Percentiles rank a stretch among this genome's conserved stretches.
These are phyloP conservation scores for Gadus chalcogrammus DNA, from an alignment of 2,113 vertebrate genomes.

Conservation along the genomic window DNA sequence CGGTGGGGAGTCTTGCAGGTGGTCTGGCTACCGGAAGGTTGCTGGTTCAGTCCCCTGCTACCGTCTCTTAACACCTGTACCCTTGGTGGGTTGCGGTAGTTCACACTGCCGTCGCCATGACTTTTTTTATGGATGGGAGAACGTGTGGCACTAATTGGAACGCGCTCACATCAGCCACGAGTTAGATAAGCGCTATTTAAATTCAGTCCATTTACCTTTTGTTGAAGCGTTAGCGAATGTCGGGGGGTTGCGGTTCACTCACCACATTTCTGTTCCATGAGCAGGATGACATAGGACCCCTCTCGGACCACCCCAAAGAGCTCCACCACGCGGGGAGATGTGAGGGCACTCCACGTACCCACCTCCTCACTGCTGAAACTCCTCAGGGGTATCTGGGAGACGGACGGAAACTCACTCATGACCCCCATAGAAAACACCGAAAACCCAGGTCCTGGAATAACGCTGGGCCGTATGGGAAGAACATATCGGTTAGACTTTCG, in stretches of 20 bases:
- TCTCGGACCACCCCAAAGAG: slow-evolving; percentile 91
- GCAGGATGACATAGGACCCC: slow-evolving; percentile 83
- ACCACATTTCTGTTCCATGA: slow-evolving; percentile 94
- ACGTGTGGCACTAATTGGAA: too few relatives aligned
- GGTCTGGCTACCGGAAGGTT: too few relatives aligned
- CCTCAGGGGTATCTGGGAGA: slow-evolving; percentile 77
- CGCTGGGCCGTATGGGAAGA: too few relatives aligned
- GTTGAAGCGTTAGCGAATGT: neutral
- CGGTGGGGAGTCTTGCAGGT: too few relatives aligned
- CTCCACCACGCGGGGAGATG: slow-evolving; percentile 84
- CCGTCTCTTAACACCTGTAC: too few relatives aligned
- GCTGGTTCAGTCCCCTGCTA: too few relatives aligned
- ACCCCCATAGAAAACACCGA: neutral
- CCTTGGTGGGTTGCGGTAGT: too few relatives aligned
- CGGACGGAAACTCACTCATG: neutral
- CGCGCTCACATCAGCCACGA: too few relatives aligned
- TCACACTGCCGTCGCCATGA: too few relatives aligned
- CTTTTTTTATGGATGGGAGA: too few relatives aligned
- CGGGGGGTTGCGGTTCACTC: slow-evolving; percentile 35
- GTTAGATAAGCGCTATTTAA: too few relatives aligned
- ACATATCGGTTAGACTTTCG: too few relatives aligned
- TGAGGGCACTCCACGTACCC: slow-evolving; percentile 82
- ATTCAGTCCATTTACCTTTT: neutral
- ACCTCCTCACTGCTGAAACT: slow-evolving; percentile 89
- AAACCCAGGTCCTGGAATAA: neutral